Base-by-base conservation (phyloP, 1,140 invertebrate genomes). In the Cephus cinctus region DNA sequence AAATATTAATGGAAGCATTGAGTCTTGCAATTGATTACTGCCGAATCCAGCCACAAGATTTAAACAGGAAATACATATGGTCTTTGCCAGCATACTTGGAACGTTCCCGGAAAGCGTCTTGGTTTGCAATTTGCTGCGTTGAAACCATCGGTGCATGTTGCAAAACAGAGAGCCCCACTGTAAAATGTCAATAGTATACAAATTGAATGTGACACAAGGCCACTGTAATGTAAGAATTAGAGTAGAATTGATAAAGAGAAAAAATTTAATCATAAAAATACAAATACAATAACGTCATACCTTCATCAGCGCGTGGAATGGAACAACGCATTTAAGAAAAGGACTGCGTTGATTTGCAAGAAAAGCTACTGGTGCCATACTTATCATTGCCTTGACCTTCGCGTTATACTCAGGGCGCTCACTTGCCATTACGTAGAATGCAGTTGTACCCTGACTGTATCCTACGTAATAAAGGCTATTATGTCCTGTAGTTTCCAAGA, bases 341-440 rank as follows among this genome's bases (percentile, higher is more conserved):
- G 65, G 69, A 52, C 74, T 75, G 16, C 64, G 57, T 9, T 75
- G 72, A 53, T 77, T 75, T 1, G 61, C 54, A 11, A 78, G 52
- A 49, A 73, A 80, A n/a, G 78, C 76, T 16, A 83, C 76, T 2
- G 87, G 87, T 9, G 83, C 87, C 44, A 89, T 70, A 25, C 83
- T 81, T 41, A 86, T 77, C 78, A 80, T 79, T 44, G 66, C 71
- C 19, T 65, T 67, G 12, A 85, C 62, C 61, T 88, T 84, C 21
- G 80, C 71, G 52, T 86, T 87, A 54, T 88, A 89, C 39, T 87
- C 81, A 0, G 85, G 80, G 54, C 79, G 78, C 36, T 83, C 83
- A 12, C 83, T 83, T 4, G 80, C 72, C 73, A 87, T 78, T 11
- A 83, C 83, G 51, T 81, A 85, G 50, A 77, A 74, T 18, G 56